Base-by-base conservation (phyloP, 2,888 invertebrate genomes). In the Tenthredo scrophulariae region DNA sequence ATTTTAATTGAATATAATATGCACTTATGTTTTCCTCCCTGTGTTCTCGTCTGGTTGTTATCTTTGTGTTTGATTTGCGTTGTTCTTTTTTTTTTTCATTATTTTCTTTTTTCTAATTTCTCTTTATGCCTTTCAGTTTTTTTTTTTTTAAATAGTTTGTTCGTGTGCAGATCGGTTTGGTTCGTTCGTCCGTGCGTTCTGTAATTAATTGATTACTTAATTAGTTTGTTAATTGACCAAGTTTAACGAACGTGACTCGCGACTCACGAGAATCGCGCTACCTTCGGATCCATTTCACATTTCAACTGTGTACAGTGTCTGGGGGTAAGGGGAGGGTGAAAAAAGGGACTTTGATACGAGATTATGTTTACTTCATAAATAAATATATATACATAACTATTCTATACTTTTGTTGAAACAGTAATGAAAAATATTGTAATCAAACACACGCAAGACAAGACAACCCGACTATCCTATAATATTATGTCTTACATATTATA, bases 41-140 rank as follows among this genome's bases (percentile, higher is more conserved):
- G 88, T 89, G 89, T 89, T 90, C 90, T 89, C 87, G 88, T 89
- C 89, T 87, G 89, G 87, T 90, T 88, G 88, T 77, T 82, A 75
- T 86, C 84, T 87, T 87, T 88, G 87, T 89, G 89, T 91, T 88
- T 89, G 88, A 87, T 89, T 89, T 87, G 87, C 89, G 85, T 77
- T 87, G 74, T 70, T 82, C 80, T 40, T 85, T 82, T 67, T 50
- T 50, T n/a, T n/a, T n/a, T n/a, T n/a, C n/a, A n/a, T n/a, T n/a
- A n/a, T n/a, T n/a, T n/a, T n/a, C n/a, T n/a, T n/a, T n/a, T 77
- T 50, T 29, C 50, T 33, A 4, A 10, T 72, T 62, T 37, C 46
- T 13, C n/a, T n/a, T n/a, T n/a, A n/a, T n/a, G n/a, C n/a, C n/a
- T n/a, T n/a, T n/a, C n/a, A n/a, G n/a, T n/a, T 29, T 86, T 82